phyloP scores from a whole-genome alignment of 2,797 vertebrate species.

The Mus minutoides region DNA sequence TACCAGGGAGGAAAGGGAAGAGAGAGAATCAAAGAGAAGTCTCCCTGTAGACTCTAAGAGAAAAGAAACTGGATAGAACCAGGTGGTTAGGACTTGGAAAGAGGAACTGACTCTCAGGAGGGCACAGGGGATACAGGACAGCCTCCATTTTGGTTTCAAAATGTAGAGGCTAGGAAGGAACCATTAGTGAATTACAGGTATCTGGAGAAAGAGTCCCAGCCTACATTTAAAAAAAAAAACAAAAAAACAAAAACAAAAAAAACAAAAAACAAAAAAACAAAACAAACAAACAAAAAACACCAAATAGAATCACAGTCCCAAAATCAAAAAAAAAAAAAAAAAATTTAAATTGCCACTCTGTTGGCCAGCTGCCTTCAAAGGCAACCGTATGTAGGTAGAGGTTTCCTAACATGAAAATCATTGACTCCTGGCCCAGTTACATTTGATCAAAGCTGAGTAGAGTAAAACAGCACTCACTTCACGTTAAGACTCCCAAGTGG shows the following conservation, averaged over 20 bases:
- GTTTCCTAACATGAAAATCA: conserved; percentile 13
- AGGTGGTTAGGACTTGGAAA: neutral
- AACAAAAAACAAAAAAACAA: too few species aligned
- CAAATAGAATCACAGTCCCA: neutral
- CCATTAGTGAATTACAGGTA: neutral
- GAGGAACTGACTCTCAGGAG: neutral
- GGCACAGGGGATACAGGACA: neutral
- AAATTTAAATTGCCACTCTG: conserved; percentile 10
- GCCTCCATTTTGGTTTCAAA: conserved; percentile 22
- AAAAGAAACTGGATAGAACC: neutral
- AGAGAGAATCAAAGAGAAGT: neutral
- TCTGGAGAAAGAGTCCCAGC: neutral
- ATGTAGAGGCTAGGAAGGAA: neutral
- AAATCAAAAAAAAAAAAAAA: neutral
- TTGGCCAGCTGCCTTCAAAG: neutral
- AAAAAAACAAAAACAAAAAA: too few species aligned
- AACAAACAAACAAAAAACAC: too few species aligned
- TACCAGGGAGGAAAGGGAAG: neutral
- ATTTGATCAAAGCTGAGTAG: conserved; percentile 56
- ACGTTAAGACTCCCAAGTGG: neutral
- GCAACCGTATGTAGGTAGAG: neutral
- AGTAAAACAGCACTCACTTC: conserved; percentile 34
- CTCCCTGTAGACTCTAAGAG: neutral
- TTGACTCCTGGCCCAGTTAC: neutral
- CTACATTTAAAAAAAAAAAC: neutral